Evolutionary conservation across 2,888 invertebrate genomes (phyloP), one percentile per base, ranked within the genome.

Genomic region (Agrotis exclamationis): DNA sequence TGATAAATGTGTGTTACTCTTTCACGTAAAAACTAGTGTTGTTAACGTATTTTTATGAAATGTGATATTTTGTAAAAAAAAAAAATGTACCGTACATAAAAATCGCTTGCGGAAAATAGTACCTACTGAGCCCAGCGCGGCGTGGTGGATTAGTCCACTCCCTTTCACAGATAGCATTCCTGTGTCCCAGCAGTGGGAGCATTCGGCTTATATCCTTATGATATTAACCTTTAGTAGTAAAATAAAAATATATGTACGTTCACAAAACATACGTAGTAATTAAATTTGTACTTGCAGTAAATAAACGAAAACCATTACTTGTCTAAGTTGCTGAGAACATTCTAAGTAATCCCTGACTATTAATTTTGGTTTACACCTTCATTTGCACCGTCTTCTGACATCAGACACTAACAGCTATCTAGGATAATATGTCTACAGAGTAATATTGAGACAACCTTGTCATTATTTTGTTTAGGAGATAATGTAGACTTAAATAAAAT

Each of bases 321-420:
- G 28, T 33, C 20, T 58, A 44, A 58, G 50, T 70, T 64, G 16
- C n/a, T 66, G 45, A 22, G n/a, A 68, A 79, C 57, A 63, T 65
- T 79, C 57, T 54, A 57, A n/a, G 63, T 66, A 63, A 62, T 63
- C 54, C 33, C 28, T 24, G 66, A 33, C 72, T 65, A 79, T 74
- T 63, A 67, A 68, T 75, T 81, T 69, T 59, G 60, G 68, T 70
- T 68, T 53, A 63, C 53, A 59, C 47, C n/a, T 66, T 59, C 62
- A 62, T 68, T 53, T 47, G 33, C 56, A 22, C n/a, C 50, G 28
- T 51, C 58, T 67, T 67, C 28, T 60, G 33, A 76, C 57, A 60
- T 57, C 39, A 59, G 47, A 73, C n/a, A 54, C 54, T 47, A 56
- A 62, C 53, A 45, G n/a, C 65, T 54, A 70, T 72, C 47, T 64